Evolutionary conservation across 2,113 vertebrate genomes (phyloP).

Genomic region (Terrapene triunguis): DNA sequence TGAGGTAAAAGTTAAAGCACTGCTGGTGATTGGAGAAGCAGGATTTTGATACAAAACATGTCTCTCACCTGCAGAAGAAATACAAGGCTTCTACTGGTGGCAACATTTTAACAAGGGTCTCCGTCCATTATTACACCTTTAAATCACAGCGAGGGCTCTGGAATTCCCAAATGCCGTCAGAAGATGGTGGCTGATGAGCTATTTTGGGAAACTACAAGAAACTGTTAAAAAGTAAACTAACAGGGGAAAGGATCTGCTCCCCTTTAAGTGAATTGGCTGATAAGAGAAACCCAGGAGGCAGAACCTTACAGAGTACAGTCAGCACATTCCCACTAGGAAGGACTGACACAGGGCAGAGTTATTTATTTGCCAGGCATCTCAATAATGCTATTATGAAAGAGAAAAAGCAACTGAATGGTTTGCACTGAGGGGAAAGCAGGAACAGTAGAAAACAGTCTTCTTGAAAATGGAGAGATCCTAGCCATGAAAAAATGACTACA

Average conservation of each 20-base stretch:
- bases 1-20: fast-evolving
- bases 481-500: not conserved
- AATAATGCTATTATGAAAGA: not conserved
- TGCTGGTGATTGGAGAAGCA: not conserved
- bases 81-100: fast-evolving
- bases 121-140: not conserved
- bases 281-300: not conserved
- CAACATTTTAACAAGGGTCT: not conserved
- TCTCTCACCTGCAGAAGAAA: not conserved
- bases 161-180: not conserved
- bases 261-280: not conserved
- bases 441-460: not conserved
- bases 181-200: fast-evolving
- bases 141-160: not conserved
- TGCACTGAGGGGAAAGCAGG: not conserved
- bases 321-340: not conserved
- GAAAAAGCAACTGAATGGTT: not conserved
- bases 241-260: not conserved
- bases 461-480: not conserved
- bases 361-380: not conserved
- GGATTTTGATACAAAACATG: not conserved
- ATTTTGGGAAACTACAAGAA: not conserved
- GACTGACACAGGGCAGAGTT: fast-evolving
- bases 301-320: not conserved
- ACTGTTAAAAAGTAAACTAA: fast-evolving